Evolutionary conservation across 2,113 vertebrate genomes (phyloP).

Genomic region (Cheirogaleus medius): DNA sequence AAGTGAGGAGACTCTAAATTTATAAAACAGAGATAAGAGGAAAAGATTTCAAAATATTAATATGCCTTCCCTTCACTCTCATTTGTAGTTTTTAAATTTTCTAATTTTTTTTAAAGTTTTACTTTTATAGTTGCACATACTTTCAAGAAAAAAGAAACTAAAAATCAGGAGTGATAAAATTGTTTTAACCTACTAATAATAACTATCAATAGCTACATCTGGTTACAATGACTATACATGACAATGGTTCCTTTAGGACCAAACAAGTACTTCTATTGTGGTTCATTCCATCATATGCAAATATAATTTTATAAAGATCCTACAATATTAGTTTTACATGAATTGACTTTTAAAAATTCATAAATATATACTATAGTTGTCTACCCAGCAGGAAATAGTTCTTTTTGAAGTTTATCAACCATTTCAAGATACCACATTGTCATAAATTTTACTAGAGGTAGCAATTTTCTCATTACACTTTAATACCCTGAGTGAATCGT

Average conservation of each 20-base stretch:
- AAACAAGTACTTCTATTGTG: not conserved
- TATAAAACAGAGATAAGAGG: not conserved
- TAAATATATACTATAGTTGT: not conserved
- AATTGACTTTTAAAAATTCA: constrained; percentile 14
- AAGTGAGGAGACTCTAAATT: not conserved
- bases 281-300: not conserved
- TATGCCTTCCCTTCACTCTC: not conserved
- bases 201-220: not conserved
- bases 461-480: constrained; percentile 37
- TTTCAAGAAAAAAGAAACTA: not conserved
- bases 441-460: constrained; percentile 52
- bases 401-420: constrained; percentile 44
- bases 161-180: not conserved
- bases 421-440: not conserved
- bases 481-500: constrained; percentile 24
- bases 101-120: not conserved
- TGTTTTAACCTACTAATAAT: not conserved
- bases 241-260: not conserved
- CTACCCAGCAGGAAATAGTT: not conserved
- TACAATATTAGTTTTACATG: not conserved
- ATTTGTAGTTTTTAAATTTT: not conserved
- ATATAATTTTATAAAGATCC: constrained; percentile 16
- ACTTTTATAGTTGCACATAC: not conserved
- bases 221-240: not conserved
- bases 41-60: not conserved